These are phyloP conservation scores for Petrocephalus schoutedeni DNA, from an alignment of 2,797 vertebrate species.

Conservation along the genomic window DNA sequence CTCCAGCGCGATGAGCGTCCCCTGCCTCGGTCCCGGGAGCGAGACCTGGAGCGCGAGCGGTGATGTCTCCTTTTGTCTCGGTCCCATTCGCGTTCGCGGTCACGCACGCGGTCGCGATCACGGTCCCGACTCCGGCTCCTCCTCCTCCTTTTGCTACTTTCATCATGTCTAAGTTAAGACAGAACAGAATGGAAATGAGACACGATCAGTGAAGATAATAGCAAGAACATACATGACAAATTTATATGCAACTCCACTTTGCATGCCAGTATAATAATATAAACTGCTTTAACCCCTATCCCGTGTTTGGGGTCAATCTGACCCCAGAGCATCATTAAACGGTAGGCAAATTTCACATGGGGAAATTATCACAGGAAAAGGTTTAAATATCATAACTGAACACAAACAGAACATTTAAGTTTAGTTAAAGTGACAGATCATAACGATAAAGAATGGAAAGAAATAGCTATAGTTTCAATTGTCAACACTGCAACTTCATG, in stretches of 20 bases:
- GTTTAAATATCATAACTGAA: not conserved
- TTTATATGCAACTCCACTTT: not conserved
- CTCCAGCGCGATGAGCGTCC: slow-evolving; percentile 67
- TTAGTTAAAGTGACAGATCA: not conserved
- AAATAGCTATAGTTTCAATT: not conserved
- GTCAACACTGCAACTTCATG: not conserved
- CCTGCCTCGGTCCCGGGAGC: slow-evolving; percentile 64
- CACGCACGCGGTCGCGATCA: slow-evolving; percentile 54
- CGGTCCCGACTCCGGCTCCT: slow-evolving; percentile 68
- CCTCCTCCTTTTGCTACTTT: slow-evolving; percentile 59
- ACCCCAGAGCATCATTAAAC: too few relatives aligned
- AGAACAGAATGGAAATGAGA: not conserved
- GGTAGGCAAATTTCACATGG: too few relatives aligned
- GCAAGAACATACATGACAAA: not conserved
- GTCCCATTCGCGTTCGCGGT: slow-evolving; percentile 56
- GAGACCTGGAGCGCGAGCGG: slow-evolving; percentile 53
- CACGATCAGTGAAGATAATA: not conserved
- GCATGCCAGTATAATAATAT: not conserved
- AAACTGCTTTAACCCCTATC: not conserved
- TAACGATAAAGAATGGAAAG: not conserved
- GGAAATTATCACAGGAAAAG: too few relatives aligned
- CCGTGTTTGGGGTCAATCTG: too few relatives aligned
- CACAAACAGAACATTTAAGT: not conserved
- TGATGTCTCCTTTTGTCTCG: slow-evolving; percentile 50
- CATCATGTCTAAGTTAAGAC: slow-evolving; percentile 31